phyloP scores from a whole-genome alignment of 2,113 vertebrate species.

The Ochotona princeps region DNA sequence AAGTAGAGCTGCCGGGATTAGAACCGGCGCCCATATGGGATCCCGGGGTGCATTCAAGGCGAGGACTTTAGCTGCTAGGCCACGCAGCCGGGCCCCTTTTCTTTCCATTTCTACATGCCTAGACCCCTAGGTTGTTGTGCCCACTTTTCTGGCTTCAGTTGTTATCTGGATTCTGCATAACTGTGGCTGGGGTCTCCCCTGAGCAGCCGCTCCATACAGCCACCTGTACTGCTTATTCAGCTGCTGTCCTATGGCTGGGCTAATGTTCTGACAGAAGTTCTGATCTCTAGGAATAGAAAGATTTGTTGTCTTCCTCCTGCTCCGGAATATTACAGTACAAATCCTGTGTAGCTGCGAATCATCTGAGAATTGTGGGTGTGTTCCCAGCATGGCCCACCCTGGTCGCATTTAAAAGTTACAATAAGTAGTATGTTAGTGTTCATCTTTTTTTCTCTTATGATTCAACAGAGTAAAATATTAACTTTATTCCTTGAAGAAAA shows the following conservation, averaged over 20 bases:
- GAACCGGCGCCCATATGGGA: too few species aligned
- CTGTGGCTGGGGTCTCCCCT: neutral
- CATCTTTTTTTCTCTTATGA: neutral
- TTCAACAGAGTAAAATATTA: conserved; percentile 10
- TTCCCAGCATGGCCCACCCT: neutral
- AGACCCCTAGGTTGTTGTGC: neutral
- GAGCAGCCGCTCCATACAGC: neutral
- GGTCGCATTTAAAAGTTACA: neutral
- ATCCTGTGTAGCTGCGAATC: neutral
- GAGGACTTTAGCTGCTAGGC: too few species aligned
- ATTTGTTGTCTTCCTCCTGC: neutral
- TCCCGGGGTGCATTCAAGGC: too few species aligned
- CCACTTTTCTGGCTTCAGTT: neutral
- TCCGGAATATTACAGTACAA: neutral
- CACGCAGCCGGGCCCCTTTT: too few species aligned
- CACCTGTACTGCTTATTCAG: neutral
- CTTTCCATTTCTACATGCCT: neutral
- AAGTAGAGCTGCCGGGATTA: too few species aligned
- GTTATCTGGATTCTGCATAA: neutral
- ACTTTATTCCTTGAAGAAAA: conserved; percentile 47
- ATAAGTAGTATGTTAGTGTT: conserved; percentile 14
- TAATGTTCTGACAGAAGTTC: conserved; percentile 37
- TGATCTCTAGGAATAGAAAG: neutral
- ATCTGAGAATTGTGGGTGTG: neutral
- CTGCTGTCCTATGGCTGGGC: neutral